Percentiles rank a stretch among this genome's conserved stretches.
Conservation (phyloP, 2,113 vertebrate species). For the Falco punctatus region DNA sequence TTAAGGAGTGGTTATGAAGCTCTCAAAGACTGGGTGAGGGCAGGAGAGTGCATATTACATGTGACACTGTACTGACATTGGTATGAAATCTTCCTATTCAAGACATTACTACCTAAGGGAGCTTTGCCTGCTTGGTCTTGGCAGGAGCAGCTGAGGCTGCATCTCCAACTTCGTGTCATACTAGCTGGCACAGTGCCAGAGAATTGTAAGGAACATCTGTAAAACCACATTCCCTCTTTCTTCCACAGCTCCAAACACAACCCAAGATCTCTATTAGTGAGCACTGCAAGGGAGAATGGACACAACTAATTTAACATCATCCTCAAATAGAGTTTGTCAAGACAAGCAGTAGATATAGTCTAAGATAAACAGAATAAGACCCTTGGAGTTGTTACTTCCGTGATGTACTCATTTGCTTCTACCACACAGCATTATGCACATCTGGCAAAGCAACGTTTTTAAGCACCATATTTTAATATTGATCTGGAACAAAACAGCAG, state of each 20-base stretch:
- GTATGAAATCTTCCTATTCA: not conserved
- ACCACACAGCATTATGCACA: not conserved
- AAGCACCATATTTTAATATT: not conserved
- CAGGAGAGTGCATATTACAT: accelerated
- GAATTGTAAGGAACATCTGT: not conserved
- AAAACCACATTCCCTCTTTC: not conserved
- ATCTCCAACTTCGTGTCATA: not conserved
- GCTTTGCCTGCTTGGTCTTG: not conserved
- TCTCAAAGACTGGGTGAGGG: not conserved
- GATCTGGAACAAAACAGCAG: not conserved
- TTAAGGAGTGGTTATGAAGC: not conserved
- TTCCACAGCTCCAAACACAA: not conserved
- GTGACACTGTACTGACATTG: not conserved
- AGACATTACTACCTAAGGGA: not conserved
- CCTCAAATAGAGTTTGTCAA: not conserved
- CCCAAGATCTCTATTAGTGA: not conserved
- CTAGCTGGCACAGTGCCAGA: not conserved
- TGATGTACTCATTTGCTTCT: not conserved
- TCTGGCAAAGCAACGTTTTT: not conserved
- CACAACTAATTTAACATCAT: not conserved
- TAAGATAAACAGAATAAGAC: not conserved
- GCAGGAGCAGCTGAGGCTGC: not conserved
- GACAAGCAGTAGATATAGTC: not conserved
- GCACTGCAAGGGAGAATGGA: not conserved
- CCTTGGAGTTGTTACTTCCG: not conserved